phyloP scores from a whole-genome alignment of 2,888 invertebrate genomes.

The Drosophila conformis region DNA sequence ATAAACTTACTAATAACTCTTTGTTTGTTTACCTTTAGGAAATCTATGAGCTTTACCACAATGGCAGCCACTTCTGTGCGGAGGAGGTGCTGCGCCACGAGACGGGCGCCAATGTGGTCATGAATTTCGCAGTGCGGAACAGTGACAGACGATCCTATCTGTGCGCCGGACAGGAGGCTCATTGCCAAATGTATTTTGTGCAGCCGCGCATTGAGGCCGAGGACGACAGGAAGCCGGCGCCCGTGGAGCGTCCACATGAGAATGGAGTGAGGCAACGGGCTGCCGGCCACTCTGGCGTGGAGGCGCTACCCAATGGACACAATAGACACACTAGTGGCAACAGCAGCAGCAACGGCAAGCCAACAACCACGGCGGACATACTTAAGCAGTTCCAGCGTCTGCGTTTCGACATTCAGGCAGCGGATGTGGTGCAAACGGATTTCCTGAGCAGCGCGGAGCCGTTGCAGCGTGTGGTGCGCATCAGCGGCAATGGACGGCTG shows the following conservation, averaged over 20 bases:
- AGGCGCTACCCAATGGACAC: conserved; percentile 79
- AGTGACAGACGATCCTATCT: conserved; percentile 91
- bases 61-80: conserved; percentile 92
- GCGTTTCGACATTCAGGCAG: conserved; percentile 91
- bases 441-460: conserved; percentile 90
- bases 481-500: conserved; percentile 90
- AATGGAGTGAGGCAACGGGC: conserved; percentile 81
- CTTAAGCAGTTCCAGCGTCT: conserved; percentile 86
- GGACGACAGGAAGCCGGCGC: conserved; percentile 73
- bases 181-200: conserved; percentile 94
- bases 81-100: conserved; percentile 95
- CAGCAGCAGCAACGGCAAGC: conserved; percentile 17
- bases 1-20: not conserved
- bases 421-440: conserved; percentile 94
- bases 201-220: conserved; percentile 87
- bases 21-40: conserved; percentile 87
- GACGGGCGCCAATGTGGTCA: conserved; percentile 94
- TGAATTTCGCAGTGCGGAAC: conserved; percentile 93
- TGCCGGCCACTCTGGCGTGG: conserved; percentile 74
- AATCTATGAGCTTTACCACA: conserved; percentile 95
- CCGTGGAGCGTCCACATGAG: conserved; percentile 76
- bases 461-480: conserved; percentile 93
- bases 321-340: conserved; percentile 17
- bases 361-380: conserved; percentile 55
- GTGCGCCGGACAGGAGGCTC: conserved; percentile 96